These are phyloP conservation scores for Australoheros facetus DNA, from an alignment of 2,797 vertebrate genomes.

Conservation along the genomic window DNA sequence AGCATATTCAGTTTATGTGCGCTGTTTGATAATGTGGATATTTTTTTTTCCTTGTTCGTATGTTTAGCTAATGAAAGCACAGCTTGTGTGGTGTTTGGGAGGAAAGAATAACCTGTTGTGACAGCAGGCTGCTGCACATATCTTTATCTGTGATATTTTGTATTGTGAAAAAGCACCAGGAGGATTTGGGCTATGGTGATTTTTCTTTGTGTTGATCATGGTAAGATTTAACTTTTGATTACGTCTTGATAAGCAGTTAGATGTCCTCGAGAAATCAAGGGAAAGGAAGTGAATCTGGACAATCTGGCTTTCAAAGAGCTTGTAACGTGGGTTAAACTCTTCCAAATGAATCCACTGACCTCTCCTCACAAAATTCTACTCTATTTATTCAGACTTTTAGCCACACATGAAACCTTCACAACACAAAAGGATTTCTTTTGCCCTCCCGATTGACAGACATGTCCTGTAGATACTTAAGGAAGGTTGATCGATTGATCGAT, in stretches of 20 bases:
- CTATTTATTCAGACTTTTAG: constrained; percentile 14
- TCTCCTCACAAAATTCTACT: background rate
- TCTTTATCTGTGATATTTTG: constrained; percentile 12
- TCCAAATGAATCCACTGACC: background rate
- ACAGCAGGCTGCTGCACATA: background rate
- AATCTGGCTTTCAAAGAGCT: background rate
- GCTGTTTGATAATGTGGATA: background rate
- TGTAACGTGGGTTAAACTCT: background rate
- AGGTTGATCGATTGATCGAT: constrained; percentile 13
- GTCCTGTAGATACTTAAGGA: background rate
- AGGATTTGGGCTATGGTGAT: background rate
- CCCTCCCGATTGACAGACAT: background rate
- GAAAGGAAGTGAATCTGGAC: background rate
- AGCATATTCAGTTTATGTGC: background rate
- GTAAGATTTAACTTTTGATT: background rate
- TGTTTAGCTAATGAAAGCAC: constrained; percentile 8
- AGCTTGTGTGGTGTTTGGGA: constrained; percentile 4
- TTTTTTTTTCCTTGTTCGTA: background rate
- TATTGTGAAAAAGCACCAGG: background rate
- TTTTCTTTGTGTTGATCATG: background rate
- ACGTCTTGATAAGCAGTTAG: background rate
- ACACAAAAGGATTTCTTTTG: constrained; percentile 2
- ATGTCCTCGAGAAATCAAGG: background rate
- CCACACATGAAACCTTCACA: constrained; percentile 3
- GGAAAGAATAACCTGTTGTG: constrained; percentile 26